These are phyloP conservation scores for Sarcophaga caerulescens DNA, from an alignment of 2,888 invertebrate species.

Conservation along the genomic window DNA sequence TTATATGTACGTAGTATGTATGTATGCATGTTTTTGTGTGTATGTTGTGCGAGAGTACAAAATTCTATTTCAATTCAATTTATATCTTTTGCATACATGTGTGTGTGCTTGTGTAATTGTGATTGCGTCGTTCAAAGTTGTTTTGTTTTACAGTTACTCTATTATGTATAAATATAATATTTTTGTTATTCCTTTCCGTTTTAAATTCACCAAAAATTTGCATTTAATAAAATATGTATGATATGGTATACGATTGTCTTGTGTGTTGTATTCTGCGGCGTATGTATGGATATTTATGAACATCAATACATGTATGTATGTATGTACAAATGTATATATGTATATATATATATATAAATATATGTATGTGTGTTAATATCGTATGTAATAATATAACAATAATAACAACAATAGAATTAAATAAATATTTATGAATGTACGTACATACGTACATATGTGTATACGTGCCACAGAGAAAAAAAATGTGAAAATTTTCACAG, in stretches of 20 bases:
- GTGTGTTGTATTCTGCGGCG: not conserved
- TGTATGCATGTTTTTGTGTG: conserved; percentile 1
- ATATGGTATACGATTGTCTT: conserved; percentile 1
- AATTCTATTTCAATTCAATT: conserved; percentile 13
- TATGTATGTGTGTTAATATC: too few relatives aligned
- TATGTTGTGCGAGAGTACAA: too few relatives aligned
- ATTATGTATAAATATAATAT: conserved; percentile 40
- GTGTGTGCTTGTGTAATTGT: not conserved
- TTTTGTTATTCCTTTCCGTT: conserved; percentile 48
- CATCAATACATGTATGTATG: not conserved
- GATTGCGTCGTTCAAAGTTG: not conserved
- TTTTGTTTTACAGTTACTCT: conserved; percentile 14
- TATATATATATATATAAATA: not conserved
- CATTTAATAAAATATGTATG: conserved; percentile 38
- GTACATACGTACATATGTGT: not conserved
- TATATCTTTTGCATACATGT: not conserved
- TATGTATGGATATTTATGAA: not conserved
- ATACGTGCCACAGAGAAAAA: not conserved
- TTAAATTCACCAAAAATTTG: conserved; percentile 42
- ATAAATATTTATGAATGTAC: conserved; percentile 16
- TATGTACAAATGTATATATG: not conserved
- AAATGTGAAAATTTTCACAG: not conserved
- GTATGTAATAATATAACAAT: conserved; percentile 2
- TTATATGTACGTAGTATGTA: too few relatives aligned
- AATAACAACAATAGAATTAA: conserved; percentile 28